phyloP scores from a whole-genome alignment of 2,113 vertebrate genomes.

The Muntiacus reevesi region DNA sequence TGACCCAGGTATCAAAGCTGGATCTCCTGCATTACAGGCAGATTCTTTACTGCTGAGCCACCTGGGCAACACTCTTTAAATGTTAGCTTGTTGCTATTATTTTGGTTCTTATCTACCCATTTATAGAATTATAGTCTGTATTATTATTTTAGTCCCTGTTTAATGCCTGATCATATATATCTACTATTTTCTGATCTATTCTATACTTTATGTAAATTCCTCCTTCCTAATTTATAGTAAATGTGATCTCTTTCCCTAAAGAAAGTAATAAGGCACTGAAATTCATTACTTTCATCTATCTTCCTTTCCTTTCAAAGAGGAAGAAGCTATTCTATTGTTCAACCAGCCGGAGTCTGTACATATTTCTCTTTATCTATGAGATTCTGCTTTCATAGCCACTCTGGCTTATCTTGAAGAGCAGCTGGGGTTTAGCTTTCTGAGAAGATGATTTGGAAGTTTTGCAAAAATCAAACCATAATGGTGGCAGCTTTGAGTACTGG shows the following conservation, averaged over 20 bases:
- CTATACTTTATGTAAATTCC: background rate
- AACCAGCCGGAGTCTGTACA: background rate
- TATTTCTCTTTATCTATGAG: background rate
- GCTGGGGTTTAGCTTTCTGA: slow-evolving; percentile 16
- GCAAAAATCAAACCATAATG: slow-evolving; percentile 17
- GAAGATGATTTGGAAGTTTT: slow-evolving; percentile 3
- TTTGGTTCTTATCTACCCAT: background rate
- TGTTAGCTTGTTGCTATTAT: background rate
- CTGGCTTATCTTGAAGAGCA: slow-evolving; percentile 9
- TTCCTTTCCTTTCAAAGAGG: slow-evolving; percentile 2
- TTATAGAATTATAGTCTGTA: background rate
- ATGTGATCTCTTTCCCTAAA: background rate
- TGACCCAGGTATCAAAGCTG: background rate
- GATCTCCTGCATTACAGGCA: background rate
- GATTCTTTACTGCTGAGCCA: background rate
- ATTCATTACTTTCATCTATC: background rate
- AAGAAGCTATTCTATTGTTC: background rate
- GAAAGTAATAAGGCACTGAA: background rate
- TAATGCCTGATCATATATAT: background rate
- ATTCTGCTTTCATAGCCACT: background rate
- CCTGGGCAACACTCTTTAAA: background rate
- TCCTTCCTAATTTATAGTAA: background rate
- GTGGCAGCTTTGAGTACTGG: background rate
- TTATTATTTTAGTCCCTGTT: background rate
- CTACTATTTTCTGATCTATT: background rate